These are phyloP conservation scores for Emydocephalus ijimae DNA, from an alignment of 2,113 vertebrate genomes.

Conservation along the genomic window DNA sequence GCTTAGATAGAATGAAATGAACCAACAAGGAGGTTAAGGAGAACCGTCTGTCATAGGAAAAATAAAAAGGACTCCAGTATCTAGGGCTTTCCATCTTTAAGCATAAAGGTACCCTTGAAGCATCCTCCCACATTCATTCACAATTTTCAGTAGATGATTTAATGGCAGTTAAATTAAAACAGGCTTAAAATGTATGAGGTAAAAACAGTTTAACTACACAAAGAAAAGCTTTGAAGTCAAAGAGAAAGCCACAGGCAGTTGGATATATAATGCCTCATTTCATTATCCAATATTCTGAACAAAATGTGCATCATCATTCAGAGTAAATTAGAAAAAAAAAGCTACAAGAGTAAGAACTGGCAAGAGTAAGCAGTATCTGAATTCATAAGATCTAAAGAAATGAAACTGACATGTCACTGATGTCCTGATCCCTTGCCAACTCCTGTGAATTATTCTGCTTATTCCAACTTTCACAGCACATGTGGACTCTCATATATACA, in stretches of 20 bases:
- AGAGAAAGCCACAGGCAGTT: not conserved
- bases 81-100: not conserved
- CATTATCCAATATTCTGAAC: slow-evolving; percentile 5
- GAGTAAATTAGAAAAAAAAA: not conserved
- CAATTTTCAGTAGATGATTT: not conserved
- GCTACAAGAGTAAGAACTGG: not conserved
- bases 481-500: slow-evolving; percentile 7
- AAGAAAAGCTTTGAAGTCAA: not conserved
- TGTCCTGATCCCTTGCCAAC: not conserved
- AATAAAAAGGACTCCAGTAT: too few relatives aligned
- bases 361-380: not conserved
- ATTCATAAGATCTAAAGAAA: slow-evolving; percentile 7
- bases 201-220: not conserved
- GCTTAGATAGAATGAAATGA: not conserved
- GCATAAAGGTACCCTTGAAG: not conserved
- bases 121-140: not conserved
- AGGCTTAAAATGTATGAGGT: slow-evolving; percentile 6
- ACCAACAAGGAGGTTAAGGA: not conserved
- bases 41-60: not conserved
- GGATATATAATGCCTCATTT: not conserved
- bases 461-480: not conserved
- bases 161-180: slow-evolving; percentile 32
- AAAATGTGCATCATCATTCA: not conserved
- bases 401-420: not conserved
- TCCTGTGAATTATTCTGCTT: not conserved